Evolutionary conservation across 1,140 invertebrate species (phyloP).

Genomic region (Plutomurus gul): DNA sequence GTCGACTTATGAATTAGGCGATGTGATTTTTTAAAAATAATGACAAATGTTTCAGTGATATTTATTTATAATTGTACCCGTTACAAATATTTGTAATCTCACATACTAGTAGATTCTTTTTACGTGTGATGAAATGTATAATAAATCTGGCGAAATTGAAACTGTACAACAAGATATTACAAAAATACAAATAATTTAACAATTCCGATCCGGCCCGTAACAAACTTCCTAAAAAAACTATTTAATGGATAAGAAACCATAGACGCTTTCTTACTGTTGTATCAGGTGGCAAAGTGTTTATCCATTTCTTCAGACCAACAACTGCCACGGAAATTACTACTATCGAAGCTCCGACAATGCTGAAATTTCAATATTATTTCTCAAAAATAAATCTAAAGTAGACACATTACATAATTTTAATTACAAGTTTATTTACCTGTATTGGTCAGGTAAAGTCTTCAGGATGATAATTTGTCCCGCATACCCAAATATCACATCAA

Average conservation of each 20-base stretch:
- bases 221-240: not conserved
- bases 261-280: not conserved
- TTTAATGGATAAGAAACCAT: constrained; percentile 30
- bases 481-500: constrained; percentile 39
- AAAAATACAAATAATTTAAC: too few relatives aligned
- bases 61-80: too few relatives aligned
- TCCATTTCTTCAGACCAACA: constrained; percentile 85
- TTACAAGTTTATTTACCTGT: not conserved
- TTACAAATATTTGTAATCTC: too few relatives aligned
- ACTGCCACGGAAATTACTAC: constrained; percentile 81
- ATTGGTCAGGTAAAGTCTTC: constrained; percentile 13
- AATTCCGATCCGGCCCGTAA: not conserved
- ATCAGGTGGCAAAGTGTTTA: constrained; percentile 64
- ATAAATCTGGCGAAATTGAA: too few relatives aligned
- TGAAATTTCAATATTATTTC: too few relatives aligned
- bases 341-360: constrained; percentile 78
- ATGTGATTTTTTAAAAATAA: too few relatives aligned
- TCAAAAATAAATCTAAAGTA: not conserved
- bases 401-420: not conserved
- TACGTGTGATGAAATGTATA: too few relatives aligned
- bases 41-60: too few relatives aligned
- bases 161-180: too few relatives aligned
- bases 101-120: too few relatives aligned
- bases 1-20: too few relatives aligned
- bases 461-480: constrained; percentile 11